These are phyloP conservation scores for Acanthopagrus latus DNA, from an alignment of 2,797 vertebrate genomes.

Conservation along the genomic window DNA sequence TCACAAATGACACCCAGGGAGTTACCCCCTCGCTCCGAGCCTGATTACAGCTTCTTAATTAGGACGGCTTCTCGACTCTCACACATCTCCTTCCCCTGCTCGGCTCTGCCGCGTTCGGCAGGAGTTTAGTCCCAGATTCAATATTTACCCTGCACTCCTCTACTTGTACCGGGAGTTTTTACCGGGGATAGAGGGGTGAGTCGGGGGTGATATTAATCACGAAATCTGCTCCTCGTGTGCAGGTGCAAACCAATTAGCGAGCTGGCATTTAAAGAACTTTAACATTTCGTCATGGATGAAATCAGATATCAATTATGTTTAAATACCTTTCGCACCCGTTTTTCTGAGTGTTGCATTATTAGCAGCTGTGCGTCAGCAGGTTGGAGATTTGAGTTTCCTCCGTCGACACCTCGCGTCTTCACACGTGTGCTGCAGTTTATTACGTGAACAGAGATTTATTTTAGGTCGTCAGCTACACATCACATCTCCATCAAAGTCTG, in stretches of 20 bases:
- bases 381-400: conserved; percentile 34
- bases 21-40: conserved; percentile 94
- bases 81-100: conserved; percentile 88
- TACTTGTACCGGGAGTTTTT: conserved; percentile 94
- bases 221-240: conserved; percentile 90
- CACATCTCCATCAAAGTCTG: too few relatives aligned
- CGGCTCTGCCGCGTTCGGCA: conserved; percentile 88
- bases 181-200: conserved; percentile 81
- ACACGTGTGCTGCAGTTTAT: conserved; percentile 24
- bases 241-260: conserved; percentile 99
- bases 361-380: conserved; percentile 78
- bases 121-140: conserved; percentile 96
- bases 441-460: background rate
- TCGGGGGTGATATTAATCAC: conserved; percentile 85
- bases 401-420: conserved; percentile 48
- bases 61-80: conserved; percentile 93
- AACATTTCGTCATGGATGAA: conserved; percentile 92
- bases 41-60: conserved; percentile 99
- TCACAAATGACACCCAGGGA: conserved; percentile 98
- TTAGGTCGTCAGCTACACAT: background rate
- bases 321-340: conserved; percentile 90
- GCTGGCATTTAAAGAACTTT: conserved; percentile 95
- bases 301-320: conserved; percentile 92
- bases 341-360: conserved; percentile 81
- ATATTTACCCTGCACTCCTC: conserved; percentile 99